phyloP scores from a whole-genome alignment of 2,113 vertebrate species.

The Arenaria interpres region DNA sequence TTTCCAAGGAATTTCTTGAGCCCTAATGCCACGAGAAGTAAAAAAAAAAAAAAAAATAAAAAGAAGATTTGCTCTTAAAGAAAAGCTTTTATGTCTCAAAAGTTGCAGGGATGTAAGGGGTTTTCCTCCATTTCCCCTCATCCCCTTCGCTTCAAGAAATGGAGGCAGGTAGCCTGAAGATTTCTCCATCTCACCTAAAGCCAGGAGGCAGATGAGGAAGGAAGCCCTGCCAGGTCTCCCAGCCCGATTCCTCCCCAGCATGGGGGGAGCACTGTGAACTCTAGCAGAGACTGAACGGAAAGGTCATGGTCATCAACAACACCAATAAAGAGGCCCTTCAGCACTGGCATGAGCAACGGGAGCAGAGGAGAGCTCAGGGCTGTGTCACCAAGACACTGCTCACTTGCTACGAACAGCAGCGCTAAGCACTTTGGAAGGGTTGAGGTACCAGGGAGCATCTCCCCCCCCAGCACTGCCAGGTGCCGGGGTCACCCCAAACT shows the following conservation, averaged over 20 bases:
- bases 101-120: slow-evolving; percentile 1
- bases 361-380: neutral
- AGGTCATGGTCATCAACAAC: slow-evolving; percentile 37
- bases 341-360: neutral
- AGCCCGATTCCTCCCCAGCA: neutral
- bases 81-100: slow-evolving; percentile 70
- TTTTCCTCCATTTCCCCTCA: slow-evolving; percentile 28
- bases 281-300: neutral
- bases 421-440: neutral
- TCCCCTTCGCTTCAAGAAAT: neutral
- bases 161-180: neutral
- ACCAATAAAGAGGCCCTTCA: neutral
- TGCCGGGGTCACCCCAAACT: neutral
- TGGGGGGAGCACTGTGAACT: neutral
- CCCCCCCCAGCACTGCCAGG: neutral
- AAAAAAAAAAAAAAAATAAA: neutral
- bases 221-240: neutral
- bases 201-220: neutral
- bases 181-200: neutral
- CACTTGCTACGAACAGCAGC: neutral
- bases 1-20: slow-evolving; percentile 78
- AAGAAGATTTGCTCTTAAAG: slow-evolving; percentile 56
- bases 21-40: slow-evolving; percentile 55
- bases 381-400: neutral
- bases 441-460: neutral